Conservation (phyloP, 1,140 invertebrate species). For the Drosophila pectinifera region DNA sequence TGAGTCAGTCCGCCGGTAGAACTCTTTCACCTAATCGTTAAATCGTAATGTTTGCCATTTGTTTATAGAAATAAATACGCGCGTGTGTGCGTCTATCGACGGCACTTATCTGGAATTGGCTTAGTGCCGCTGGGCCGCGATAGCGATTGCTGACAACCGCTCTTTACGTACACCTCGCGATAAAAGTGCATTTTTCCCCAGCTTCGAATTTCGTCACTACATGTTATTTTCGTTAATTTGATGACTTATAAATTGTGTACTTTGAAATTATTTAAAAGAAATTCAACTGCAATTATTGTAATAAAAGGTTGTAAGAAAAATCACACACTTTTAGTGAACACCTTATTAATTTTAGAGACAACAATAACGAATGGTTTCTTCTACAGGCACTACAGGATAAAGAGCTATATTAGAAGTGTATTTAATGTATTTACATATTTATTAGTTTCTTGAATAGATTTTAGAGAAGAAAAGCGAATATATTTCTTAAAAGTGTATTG, state of each 20-base stretch:
- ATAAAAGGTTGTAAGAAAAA: neutral
- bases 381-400: too few species aligned
- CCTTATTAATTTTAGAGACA: too few species aligned
- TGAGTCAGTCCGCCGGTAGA: conserved; percentile 33
- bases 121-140: conserved; percentile 59
- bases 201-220: conserved; percentile 3
- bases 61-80: conserved; percentile 60
- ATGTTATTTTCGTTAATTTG: neutral
- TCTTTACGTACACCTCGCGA: conserved; percentile 12
- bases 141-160: conserved; percentile 36
- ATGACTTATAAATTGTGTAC: neutral
- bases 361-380: too few species aligned
- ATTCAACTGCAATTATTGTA: neutral
- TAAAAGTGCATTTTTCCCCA: conserved; percentile 11
- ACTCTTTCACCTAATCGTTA: conserved; percentile 55
- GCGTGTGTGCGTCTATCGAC: conserved; percentile 47
- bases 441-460: neutral
- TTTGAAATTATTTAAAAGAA: neutral
- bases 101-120: conserved; percentile 73
- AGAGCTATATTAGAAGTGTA: too few species aligned
- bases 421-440: neutral
- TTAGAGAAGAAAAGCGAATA: neutral
- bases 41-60: conserved; percentile 69
- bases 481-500: neutral
- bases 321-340: too few species aligned